Evolutionary conservation across 2,888 invertebrate species (phyloP).

Genomic region (Aethes cnicana): DNA sequence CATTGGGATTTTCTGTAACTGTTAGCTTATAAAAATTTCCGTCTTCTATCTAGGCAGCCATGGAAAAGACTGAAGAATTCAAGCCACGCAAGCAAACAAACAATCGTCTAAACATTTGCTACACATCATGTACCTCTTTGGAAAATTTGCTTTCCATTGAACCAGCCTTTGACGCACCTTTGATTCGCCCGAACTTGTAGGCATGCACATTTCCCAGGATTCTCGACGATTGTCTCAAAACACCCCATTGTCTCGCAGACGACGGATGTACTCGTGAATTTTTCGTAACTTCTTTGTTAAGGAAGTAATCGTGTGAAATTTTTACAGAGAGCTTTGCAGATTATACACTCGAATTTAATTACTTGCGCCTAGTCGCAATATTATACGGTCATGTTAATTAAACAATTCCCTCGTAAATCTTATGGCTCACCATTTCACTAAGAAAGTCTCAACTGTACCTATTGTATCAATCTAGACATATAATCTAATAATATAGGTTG

Average conservation of each 20-base stretch:
- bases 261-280: slow-evolving; percentile 69
- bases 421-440: slow-evolving; percentile 32
- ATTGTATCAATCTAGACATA: background rate
- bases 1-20: slow-evolving; percentile 39
- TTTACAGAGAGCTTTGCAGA: slow-evolving; percentile 47
- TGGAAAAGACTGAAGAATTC: too few species aligned
- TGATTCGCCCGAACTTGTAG: slow-evolving; percentile 29
- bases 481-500: too few species aligned
- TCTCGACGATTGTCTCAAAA: slow-evolving; percentile 59
- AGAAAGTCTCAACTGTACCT: slow-evolving; percentile 36
- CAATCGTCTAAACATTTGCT: background rate
- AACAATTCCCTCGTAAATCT: slow-evolving; percentile 35
- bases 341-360: slow-evolving; percentile 48
- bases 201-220: slow-evolving; percentile 53
- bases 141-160: background rate
- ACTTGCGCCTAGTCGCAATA: slow-evolving; percentile 30
- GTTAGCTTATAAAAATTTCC: slow-evolving; percentile 7
- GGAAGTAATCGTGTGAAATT: slow-evolving; percentile 76
- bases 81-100: background rate
- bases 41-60: too few species aligned
- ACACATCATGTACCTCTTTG: background rate
- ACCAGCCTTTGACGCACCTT: slow-evolving; percentile 1
- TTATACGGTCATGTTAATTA: slow-evolving; percentile 14
- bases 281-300: slow-evolving; percentile 75
- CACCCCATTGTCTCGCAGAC: slow-evolving; percentile 62